Base-by-base conservation (phyloP, 2,797 vertebrate genomes). In the Aselliscus stoliczkanus region DNA sequence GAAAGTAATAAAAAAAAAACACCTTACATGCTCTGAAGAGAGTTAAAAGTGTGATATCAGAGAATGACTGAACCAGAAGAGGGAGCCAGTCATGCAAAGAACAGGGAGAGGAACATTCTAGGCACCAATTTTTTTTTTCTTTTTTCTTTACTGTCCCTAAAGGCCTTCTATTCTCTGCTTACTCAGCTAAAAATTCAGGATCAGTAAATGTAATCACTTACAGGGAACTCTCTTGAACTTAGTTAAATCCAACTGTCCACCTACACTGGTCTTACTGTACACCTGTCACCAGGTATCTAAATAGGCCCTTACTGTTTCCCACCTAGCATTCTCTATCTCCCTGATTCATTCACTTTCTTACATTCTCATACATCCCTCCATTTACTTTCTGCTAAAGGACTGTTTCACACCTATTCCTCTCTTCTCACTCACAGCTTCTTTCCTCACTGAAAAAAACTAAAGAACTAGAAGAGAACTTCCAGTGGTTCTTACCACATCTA, bases 51-150 rank as follows among this genome's bases (percentile, higher is more conserved):
- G 12, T 62, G 21, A 58, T 21, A 17, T 52, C 50, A 90, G 47
- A 83, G 42, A 96, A 80, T 13, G 44, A 47, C 58, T 79, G 21
- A 80, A 65, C 88, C 93, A 96, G 85, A 96, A 81, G 96, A 89
- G 88, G 73, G 96, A 94, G 93, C 83, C 90, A 81, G 92, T 81
- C 90, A 29, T 58, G 65, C 85, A 85, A 81, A 88, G 76, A 92
- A n/a, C 75, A 87, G 87, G 60, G 58, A 64, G 64, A 77, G 52
- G 64, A 79, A 70, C 80, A 44, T 31, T 37, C 29, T 44, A 39
- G 10, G 44, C 2, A 77, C 65, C 7, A 50, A 8, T 58, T 80
- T 83, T 72, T 15, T 42, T 44, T 9, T 64, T 90, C 42, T 77
- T 79, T 72, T 20, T 37, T 31, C 13, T 25, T 77, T 10, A 29